Base-by-base conservation (phyloP, 2,797 vertebrate genomes). In the Eutrigla gurnardus region DNA sequence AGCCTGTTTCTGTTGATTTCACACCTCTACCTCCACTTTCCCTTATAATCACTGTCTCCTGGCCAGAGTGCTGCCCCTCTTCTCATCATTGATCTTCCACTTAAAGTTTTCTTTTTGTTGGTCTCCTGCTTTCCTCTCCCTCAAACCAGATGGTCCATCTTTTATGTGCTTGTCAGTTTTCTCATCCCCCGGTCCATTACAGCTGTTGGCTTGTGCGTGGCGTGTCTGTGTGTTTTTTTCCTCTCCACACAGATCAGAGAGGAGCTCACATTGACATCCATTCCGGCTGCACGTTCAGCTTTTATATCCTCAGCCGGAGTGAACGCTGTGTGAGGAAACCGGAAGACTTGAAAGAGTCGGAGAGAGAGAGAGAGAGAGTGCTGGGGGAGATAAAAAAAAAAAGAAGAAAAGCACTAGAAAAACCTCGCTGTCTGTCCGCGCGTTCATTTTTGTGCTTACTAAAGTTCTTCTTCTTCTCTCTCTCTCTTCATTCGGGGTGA, bases 381-480 rank as follows among this genome's bases (percentile, higher is more conserved):
- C 72, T 18, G 52, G 18, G 62, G 40, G 59, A 61, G 84, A 90
- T 88, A 87, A 89, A 89, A 25, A 25, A 25, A 25, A 25, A 25
- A 25, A 25, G 2, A 25, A 92, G 77, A 86, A 80, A 84, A 78
- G 80, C 82, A 73, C 55, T 67, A 62, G 80, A 79, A 83, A 87
- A 83, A 79, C 58, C 75, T 75, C 17, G 49, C 80, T 78, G 83
- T 87, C 91, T 84, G 87, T 91, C 89, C 75, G 61, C 85, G 77
- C 78, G 74, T 89, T 94, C 91, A 90, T 93, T 94, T 25, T 95
- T 94, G 83, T 94, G 93, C 91, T 93, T 94, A 93, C 92, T 84
- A 87, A 93, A 92, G 88, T 93, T 90, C 89, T 91, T 90, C 85
- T 83, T 89, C 62, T 49, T n/a, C 54, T 71, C 86, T 84, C 81